These are phyloP conservation scores for Amphipoea lucens DNA, from an alignment of 2,888 invertebrate species.

Conservation along the genomic window DNA sequence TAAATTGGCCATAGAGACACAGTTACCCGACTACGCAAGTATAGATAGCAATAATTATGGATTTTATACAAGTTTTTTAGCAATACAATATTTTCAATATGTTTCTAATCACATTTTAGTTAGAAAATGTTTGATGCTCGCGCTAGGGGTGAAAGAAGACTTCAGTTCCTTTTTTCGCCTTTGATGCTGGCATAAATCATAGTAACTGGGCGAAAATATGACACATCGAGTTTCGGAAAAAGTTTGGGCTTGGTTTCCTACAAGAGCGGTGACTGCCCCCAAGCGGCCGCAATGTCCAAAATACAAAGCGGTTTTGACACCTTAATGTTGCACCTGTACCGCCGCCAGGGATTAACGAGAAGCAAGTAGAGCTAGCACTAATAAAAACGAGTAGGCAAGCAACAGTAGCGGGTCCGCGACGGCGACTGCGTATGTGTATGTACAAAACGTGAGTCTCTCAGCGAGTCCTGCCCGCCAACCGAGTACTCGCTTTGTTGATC, in stretches of 20 bases:
- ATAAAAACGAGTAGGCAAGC: neutral
- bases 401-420: neutral
- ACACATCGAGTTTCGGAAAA: neutral
- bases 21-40: conserved; percentile 59
- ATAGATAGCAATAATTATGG: conserved; percentile 42
- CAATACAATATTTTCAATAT: conserved; percentile 5
- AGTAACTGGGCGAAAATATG: neutral
- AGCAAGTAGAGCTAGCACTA: neutral
- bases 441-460: neutral
- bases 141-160: conserved; percentile 16
- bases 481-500: neutral
- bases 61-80: conserved; percentile 27
- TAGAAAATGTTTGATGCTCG: neutral
- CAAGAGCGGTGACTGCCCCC: neutral
- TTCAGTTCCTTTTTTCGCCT: conserved; percentile 5
- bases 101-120: neutral
- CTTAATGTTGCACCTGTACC: neutral
- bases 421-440: too few species aligned
- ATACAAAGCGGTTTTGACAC: neutral
- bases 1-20: conserved; percentile 34
- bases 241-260: neutral
- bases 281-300: neutral
- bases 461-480: neutral
- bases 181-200: neutral
- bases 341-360: neutral